Evolutionary conservation across 2,113 vertebrate species (phyloP), one percentile per base, ranked within the genome.

Genomic region (Boleophthalmus pectinirostris): DNA sequence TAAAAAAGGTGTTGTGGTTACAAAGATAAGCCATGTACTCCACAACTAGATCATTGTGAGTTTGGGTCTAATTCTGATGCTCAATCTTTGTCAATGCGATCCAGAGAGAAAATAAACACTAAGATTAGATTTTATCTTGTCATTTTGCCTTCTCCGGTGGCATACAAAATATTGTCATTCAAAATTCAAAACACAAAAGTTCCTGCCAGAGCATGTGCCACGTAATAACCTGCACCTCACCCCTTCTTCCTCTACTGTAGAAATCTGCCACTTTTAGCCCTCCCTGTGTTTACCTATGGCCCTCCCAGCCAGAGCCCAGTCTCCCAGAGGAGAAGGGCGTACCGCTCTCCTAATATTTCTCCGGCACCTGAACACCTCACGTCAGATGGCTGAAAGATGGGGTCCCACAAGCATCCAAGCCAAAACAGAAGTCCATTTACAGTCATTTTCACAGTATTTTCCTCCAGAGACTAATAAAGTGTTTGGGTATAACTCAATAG

Each of bases 191-290:
- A 82, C 57, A 66, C 53, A 79, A 67, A 57, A 20, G 61, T 75
- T 91, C 89, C 70, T 90, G 92, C 89, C 87, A 75, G 69, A 78
- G 93, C 93, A 91, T 54, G 90, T 83, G 88, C 53, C 60, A 75
- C 74, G 58, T 61, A 75, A 69, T 90, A 89, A 79, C 87, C 70
- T 15, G 14, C 65, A 73, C 69, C 80, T 90, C 69, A 72, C 51
- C 64, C 38, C 35, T 58, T 77, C 23, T 60, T 12, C 38, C 73
- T 65, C 20, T 49, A 35, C 68, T 29, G 29, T 61, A 74, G 72
- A 65, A 61, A 76, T 74, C 45, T 78, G 65, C 64, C 29, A 43
- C 69, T 43, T 76, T 49, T 53, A 69, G 45, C 51, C 24, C 56
- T 66, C 16, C 43, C 21, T 53, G 57, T 43, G n/a, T 69, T 69